A percentile compares a stretch with the other conserved stretches of the same genome.
These are phyloP conservation scores for Drosophila trichaetosa DNA, from an alignment of 2,888 invertebrate species.

Conservation along the genomic window DNA sequence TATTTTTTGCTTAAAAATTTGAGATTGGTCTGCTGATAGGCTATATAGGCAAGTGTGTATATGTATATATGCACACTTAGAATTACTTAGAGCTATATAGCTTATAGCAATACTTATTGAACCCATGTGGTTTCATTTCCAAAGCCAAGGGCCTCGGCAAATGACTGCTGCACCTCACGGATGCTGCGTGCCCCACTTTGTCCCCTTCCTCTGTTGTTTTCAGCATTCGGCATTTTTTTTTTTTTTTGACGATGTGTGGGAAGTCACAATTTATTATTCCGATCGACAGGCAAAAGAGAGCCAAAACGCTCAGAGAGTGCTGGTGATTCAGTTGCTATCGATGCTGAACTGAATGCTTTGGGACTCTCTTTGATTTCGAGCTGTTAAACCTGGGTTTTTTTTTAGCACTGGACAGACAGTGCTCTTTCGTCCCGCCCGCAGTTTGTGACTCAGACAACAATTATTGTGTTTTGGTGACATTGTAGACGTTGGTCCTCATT, in stretches of 20 bases:
- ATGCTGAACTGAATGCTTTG: background rate
- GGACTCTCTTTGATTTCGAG: slow-evolving; percentile 31
- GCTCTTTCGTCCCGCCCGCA: background rate
- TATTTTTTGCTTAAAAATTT: slow-evolving; percentile 61
- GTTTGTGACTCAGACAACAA: slow-evolving; percentile 30
- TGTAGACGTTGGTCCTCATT: slow-evolving; percentile 6
- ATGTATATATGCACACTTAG: background rate
- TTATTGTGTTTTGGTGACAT: slow-evolving; percentile 26
- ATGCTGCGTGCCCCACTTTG: slow-evolving; percentile 34
- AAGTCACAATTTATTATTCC: slow-evolving; percentile 7
- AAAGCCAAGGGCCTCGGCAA: slow-evolving; percentile 73
- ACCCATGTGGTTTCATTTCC: slow-evolving; percentile 74
- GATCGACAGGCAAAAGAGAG: background rate
- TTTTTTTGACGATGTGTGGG: background rate
- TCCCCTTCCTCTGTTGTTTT: background rate
- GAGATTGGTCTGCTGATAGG: slow-evolving; percentile 43
- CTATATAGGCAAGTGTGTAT: slow-evolving; percentile 44
- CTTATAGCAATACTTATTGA: slow-evolving; percentile 55
- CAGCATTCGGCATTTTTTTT: slow-evolving; percentile 20
- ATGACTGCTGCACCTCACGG: slow-evolving; percentile 70
- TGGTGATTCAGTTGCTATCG: background rate
- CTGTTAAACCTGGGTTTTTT: slow-evolving; percentile 8
- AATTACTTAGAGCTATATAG: background rate
- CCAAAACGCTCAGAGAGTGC: no score
- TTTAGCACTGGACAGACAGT: slow-evolving; percentile 9